Evolutionary conservation across 2,888 invertebrate species (phyloP).

Genomic region (Acleris literana): DNA sequence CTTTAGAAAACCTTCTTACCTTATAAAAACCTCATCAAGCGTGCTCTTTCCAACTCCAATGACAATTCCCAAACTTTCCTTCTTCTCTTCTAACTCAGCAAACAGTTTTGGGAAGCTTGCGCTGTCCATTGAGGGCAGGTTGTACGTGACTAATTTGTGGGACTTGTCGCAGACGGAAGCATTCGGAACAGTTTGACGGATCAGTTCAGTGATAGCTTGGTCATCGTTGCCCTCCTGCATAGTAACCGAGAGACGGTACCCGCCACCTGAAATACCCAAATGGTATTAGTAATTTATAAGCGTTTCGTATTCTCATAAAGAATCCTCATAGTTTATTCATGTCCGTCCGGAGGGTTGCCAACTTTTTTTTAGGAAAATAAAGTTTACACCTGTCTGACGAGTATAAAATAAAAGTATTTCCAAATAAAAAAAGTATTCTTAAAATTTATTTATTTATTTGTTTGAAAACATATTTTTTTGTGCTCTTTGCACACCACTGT

Average conservation of each 20-base stretch:
- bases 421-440: too few relatives aligned
- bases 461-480: too few relatives aligned
- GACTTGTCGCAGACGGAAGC: conserved; percentile 56
- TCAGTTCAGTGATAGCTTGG: conserved; percentile 45
- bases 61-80: conserved; percentile 85
- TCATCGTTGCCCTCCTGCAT: conserved; percentile 52
- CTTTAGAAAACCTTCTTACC: conserved; percentile 80
- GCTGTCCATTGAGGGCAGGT: conserved; percentile 75
- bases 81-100: conserved; percentile 83
- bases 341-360: too few relatives aligned
- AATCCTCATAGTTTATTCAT: too few relatives aligned
- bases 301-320: too few relatives aligned
- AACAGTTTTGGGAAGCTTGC: conserved; percentile 85
- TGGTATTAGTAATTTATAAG: neutral
- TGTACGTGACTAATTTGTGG: conserved; percentile 61
- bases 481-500: too few relatives aligned
- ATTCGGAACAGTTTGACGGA: conserved; percentile 51
- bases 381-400: too few relatives aligned
- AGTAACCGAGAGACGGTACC: conserved; percentile 87
- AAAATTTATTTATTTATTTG: too few relatives aligned
- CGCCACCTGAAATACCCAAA: conserved; percentile 49
- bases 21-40: conserved; percentile 96
- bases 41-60: conserved; percentile 94
- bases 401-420: too few relatives aligned
- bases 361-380: too few relatives aligned